Percentiles rank a stretch among this genome's conserved stretches.
These are phyloP conservation scores for Tineola bisselliella DNA, from an alignment of 2,888 invertebrate genomes.

Conservation along the genomic window DNA sequence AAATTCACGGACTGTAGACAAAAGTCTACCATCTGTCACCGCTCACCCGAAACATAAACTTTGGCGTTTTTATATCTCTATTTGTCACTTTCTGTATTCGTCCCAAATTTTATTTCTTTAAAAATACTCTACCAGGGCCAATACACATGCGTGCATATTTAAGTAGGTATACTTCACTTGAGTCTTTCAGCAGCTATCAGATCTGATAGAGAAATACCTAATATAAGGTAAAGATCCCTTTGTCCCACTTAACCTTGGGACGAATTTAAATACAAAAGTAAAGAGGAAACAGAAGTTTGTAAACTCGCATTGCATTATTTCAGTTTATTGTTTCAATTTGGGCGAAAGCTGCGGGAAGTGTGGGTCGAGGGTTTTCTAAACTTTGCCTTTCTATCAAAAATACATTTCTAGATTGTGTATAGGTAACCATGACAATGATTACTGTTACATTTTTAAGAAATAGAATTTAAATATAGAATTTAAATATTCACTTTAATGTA, in stretches of 20 bases:
- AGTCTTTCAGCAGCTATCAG: too few relatives aligned
- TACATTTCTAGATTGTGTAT: background rate
- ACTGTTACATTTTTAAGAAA: too few relatives aligned
- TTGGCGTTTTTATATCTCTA: background rate
- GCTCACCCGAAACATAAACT: constrained; percentile 4
- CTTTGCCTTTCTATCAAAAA: constrained; percentile 6
- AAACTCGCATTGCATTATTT: constrained; percentile 13
- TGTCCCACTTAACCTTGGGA: background rate
- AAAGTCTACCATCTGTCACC: constrained; percentile 13
- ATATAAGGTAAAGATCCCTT: too few relatives aligned
- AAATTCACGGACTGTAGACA: constrained; percentile 6
- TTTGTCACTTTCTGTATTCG: background rate
- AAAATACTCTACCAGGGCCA: too few relatives aligned
- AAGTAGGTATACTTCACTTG: too few relatives aligned
- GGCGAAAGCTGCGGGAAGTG: constrained; percentile 7
- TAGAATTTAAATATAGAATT: too few relatives aligned
- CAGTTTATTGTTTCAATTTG: constrained; percentile 14
- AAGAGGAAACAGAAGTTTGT: background rate
- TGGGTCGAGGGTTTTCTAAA: constrained; percentile 4
- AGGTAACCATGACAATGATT: background rate
- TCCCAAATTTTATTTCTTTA: too few relatives aligned
- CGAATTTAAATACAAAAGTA: background rate
- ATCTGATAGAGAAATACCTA: too few relatives aligned
- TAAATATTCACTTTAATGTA: too few relatives aligned
- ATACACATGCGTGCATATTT: too few relatives aligned